Conservation (phyloP, 2,888 invertebrate species). For the Corbicula japonica region DNA sequence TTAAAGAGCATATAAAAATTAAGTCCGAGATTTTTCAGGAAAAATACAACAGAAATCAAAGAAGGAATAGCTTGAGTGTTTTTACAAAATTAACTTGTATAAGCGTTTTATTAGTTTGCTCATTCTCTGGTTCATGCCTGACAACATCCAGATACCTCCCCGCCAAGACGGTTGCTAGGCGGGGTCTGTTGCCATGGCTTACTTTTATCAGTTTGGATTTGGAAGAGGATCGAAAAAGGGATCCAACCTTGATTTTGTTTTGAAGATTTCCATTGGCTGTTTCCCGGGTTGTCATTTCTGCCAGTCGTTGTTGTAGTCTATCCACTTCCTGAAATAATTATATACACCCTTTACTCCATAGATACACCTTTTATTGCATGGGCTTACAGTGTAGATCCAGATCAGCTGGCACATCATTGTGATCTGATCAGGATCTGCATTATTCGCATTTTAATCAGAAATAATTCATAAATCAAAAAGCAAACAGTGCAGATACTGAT, state of each 20-base stretch:
- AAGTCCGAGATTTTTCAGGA: neutral
- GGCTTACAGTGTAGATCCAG: no score
- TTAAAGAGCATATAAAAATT: no score
- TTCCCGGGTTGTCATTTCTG: constrained; percentile 75
- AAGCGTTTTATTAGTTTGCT: constrained; percentile 12
- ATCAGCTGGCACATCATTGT: no score
- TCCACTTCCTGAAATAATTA: constrained; percentile 78
- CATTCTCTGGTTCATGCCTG: constrained; percentile 43
- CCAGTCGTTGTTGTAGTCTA: constrained; percentile 73
- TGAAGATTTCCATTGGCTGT: constrained; percentile 73
- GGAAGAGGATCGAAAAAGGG: constrained; percentile 64
- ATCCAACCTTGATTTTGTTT: constrained; percentile 79
- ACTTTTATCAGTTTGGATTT: constrained; percentile 67
- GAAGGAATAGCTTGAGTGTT: neutral
- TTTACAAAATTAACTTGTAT: neutral
- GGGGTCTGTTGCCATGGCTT: constrained; percentile 53
- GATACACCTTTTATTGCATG: no score
- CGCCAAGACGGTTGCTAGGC: constrained; percentile 9
- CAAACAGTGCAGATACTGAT: no score
- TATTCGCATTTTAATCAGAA: no score
- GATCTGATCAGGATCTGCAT: no score
- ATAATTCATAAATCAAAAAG: no score
- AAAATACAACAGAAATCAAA: neutral
- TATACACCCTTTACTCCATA: no score
- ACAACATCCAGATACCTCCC: constrained; percentile 51